These are phyloP conservation scores for Diacarnus erythraeanus DNA, from an alignment of 37 sponge, comb jelly and placozoan genomes.

Conservation along the genomic window DNA sequence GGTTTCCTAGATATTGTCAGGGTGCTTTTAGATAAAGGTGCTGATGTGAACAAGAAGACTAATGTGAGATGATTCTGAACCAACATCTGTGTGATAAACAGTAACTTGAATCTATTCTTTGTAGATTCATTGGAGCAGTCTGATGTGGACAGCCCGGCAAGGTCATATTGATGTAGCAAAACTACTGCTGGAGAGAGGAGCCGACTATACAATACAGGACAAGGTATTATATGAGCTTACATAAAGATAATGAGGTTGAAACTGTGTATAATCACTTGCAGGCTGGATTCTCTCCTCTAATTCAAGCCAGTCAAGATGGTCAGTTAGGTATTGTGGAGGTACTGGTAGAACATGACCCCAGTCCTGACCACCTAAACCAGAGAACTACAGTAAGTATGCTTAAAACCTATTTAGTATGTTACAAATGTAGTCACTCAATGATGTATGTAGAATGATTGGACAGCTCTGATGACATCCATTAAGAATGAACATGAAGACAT, in stretches of 20 bases:
- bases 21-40: slow-evolving; percentile 2
- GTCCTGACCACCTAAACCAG: neutral
- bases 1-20: neutral
- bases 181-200: slow-evolving; percentile 5
- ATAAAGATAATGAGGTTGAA: neutral
- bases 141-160: slow-evolving; percentile 5
- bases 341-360: neutral
- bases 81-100: neutral
- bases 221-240: neutral
- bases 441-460: neutral
- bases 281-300: slow-evolving; percentile 6
- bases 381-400: neutral
- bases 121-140: neutral
- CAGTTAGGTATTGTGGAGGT: neutral
- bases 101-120: neutral
- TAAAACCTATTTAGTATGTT: no score
- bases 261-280: neutral
- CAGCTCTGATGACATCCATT: neutral
- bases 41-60: slow-evolving; percentile 1
- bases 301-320: slow-evolving; percentile 12
- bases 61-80: neutral
- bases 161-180: neutral
- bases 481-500: slow-evolving; percentile 9
- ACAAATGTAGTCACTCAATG: no score
- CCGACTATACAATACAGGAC: neutral